phyloP scores from a whole-genome alignment of 2,797 vertebrate genomes.

The Argentina silus region DNA sequence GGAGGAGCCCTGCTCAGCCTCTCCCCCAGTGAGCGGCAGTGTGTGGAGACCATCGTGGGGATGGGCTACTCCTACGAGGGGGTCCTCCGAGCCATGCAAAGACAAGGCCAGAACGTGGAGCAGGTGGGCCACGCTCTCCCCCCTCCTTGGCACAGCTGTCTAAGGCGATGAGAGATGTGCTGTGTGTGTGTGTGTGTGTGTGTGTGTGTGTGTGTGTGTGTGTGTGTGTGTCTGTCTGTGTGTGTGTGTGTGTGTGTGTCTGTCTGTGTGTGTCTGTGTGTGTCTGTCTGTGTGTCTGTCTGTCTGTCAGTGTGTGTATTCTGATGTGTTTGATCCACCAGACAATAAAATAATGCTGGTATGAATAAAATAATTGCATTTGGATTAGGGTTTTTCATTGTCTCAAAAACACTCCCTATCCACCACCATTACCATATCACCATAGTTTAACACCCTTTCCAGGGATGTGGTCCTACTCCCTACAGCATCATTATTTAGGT shows the following conservation, averaged over 20 bases:
- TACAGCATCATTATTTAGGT: too few relatives aligned
- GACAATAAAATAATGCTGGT: not conserved
- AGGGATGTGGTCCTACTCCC: too few relatives aligned
- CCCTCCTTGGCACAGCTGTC: conserved; percentile 10
- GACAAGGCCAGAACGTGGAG: conserved; percentile 94
- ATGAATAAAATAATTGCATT: not conserved
- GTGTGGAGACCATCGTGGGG: conserved; percentile 89
- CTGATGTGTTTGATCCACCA: not conserved
- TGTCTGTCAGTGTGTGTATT: not conserved
- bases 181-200: not conserved
- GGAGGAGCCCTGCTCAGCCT: conserved; percentile 79
- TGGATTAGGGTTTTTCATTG: not conserved
- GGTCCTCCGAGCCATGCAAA: conserved; percentile 94
- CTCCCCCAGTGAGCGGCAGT: conserved; percentile 87
- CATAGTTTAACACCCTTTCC: not conserved
- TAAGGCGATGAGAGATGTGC: conserved; percentile 23
- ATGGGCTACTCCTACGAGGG: conserved; percentile 96
- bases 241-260: not conserved
- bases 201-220: conserved; percentile 3
- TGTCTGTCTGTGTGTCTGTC: not conserved
- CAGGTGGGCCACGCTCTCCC: conserved; percentile 80
- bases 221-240: not conserved
- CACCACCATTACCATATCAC: not conserved
- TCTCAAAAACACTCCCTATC: not conserved
- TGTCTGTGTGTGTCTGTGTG: not conserved